Evolutionary conservation across 2,113 vertebrate genomes (phyloP), one percentile per base, ranked within the genome.

Genomic region (Limnothrissa miodon): DNA sequence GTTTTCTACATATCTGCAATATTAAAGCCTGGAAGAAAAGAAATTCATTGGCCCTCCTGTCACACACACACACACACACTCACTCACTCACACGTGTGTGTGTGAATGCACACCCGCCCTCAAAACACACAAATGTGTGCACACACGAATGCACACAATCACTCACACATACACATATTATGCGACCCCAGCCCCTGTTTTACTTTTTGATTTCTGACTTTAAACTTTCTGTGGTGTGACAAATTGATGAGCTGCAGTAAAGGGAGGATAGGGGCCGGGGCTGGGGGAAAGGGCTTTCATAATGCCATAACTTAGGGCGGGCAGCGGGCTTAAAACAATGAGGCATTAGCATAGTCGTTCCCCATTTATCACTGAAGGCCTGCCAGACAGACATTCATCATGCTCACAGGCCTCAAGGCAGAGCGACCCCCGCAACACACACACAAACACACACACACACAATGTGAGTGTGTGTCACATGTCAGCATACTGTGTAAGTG

Each of bases 311-410:
- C 85, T 91, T 91, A 89, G 87, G 6, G 83, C 62, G 66, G 82
- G 87, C 51, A 80, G 85, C 86, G 81, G 85, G 87, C 87, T 90
- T 91, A 89, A 90, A 91, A 92, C 91, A 90, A 93, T 74, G 91
- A 86, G 83, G 84, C 86, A 91, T 93, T 92, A 90, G 89, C 93
- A 91, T 91, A 89, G 81, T 84, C 80, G 56, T 80, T 17, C 45
- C 84, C 80, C 84, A 92, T 92, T 87, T 87, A 90, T 92, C 91
- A 74, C 66, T 90, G 85, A 36, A 80, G 78, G 80, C 83, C 85
- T 85, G 25, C 19, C 81, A 86, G 87, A 87, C 85, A 89, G 84
- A 78, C 87, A 91, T 93, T 90, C 90, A 93, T 93, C 91, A 92
- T 78, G 25, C 66, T 74, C 33, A 15, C 29, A 74, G 66, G 9